Evolutionary conservation across 2,113 vertebrate species (phyloP).

Genomic region (Pelecanus crispus): DNA sequence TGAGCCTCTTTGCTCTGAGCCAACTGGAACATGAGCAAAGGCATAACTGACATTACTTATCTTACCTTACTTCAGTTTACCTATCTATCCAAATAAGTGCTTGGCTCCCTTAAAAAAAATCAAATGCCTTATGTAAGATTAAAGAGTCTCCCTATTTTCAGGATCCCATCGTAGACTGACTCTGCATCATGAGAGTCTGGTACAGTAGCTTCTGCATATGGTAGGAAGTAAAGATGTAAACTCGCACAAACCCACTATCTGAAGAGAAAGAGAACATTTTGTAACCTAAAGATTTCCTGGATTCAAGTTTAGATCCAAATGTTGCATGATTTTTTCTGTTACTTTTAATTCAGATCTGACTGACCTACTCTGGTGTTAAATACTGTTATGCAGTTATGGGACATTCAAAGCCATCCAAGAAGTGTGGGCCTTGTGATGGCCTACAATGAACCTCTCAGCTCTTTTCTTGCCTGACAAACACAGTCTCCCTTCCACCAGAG

Average conservation of each 20-base stretch:
- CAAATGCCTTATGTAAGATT: not conserved
- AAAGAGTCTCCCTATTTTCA: not conserved
- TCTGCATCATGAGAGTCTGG: not conserved
- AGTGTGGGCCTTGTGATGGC: not conserved
- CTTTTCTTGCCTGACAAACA: too few relatives aligned
- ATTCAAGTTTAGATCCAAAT: not conserved
- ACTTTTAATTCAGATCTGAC: not conserved
- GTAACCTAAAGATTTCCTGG: not conserved
- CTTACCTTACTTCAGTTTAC: not conserved
- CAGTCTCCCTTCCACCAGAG: not conserved
- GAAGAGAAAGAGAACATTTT: not conserved
- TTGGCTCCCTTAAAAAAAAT: not conserved
- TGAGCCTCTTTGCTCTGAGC: not conserved
- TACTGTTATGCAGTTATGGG: not conserved
- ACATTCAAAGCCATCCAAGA: not conserved
- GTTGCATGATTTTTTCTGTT: not conserved
- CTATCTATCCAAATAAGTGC: not conserved
- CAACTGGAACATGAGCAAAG: not conserved
- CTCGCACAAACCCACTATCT: not conserved
- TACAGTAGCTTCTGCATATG: not conserved
- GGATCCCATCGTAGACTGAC: not conserved
- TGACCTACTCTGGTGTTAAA: not conserved
- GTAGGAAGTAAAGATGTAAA: not conserved
- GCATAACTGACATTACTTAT: not conserved
- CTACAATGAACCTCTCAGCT: not conserved